Base-by-base conservation (phyloP, 2,797 vertebrate genomes). In the Agapornis canus region DNA sequence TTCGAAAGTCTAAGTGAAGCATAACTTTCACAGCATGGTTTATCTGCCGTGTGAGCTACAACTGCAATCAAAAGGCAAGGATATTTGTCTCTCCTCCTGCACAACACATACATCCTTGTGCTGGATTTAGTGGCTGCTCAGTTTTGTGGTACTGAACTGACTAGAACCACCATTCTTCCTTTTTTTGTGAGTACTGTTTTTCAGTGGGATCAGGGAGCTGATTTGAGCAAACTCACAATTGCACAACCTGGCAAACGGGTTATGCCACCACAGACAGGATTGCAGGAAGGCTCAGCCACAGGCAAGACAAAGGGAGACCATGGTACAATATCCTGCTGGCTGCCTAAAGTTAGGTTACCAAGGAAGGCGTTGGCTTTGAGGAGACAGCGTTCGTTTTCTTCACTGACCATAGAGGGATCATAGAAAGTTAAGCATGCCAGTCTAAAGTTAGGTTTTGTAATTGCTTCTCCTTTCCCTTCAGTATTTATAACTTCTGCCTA, bases 131-230 rank as follows among this genome's bases (percentile, higher is more conserved):
- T 8, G 49, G 40, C 32, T n/a, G 21, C 10, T 48, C 37, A 40
- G 8, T 66, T 65, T 66, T 63, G n/a, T 61, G 18, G 4, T n/a
- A 29, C 8, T n/a, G 22, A 78, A 51, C 9, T 43, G 14, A 60
- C 4, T 32, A 72, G 26, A 65, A 21, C 0, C 15, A 10, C 3
- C 0, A 39, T 22, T 35, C 23, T 11, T 29, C 26, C 3, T 2
- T 19, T 35, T 42, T 69, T 40, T 18, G 26, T 1, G 2, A 40
- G 9, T 25, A 4, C 2, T 45, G 3, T 7, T 26, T 80, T 70
- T 45, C 48, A 57, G 6, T 21, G 23, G 29, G 17, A 49, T 39
- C 8, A 49, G 18, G 19, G 39, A 40, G 7, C 6, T 47, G 51
- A 42, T 63, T 21, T 0, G 1, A 39, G 25, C 32, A 19, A 54